Evolutionary conservation across 2,888 invertebrate genomes (phyloP), one percentile per base, ranked within the genome.

Genomic region (Dicyrtomina minuta): DNA sequence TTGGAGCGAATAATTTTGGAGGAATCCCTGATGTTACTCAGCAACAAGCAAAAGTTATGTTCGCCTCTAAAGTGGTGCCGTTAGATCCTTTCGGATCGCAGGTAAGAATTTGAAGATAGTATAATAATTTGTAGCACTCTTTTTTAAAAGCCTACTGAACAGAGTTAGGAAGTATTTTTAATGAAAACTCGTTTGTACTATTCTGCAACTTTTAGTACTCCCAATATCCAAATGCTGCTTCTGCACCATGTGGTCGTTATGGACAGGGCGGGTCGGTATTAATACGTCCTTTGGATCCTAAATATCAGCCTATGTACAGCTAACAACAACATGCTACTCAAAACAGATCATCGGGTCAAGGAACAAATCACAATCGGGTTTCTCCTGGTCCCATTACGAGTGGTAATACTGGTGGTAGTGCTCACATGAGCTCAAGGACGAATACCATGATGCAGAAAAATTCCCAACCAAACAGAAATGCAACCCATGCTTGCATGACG

Each of bases 31-130:
- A 73, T 12, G 74, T 76, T 27, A 71, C 74, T 27, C 73, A 73
- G 17, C 72, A 70, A 27, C 75, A 75, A 22, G 73, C 75, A 5
- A 74, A 73, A 27, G 72, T 77, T 46, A 66, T 72, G 70, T 77
- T 75, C 62, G 72, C 70, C 20, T 62, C 73, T 12, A 55, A 64
- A 41, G 69, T 69, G n/a, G 43, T 68, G 1, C 24, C 68, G 1
- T 39, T 68, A 20, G 68, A 68, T 33, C 49, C 68, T 22, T 68
- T 68, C 51, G 68, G 70, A 12, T 66, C 72, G 27, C 74, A 74
- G 51, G 75, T 74, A 60, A 22, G n/a, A n/a, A n/a, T n/a, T n/a
- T n/a, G n/a, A n/a, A n/a, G n/a, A n/a, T n/a, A n/a, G 24, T 49
- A 17, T 49, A 15, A n/a, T 49, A 6, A 12, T 12, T n/a, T 49